Evolutionary conservation across 2,888 invertebrate genomes (phyloP).

Genomic region (Phragmatobia fuliginosa): DNA sequence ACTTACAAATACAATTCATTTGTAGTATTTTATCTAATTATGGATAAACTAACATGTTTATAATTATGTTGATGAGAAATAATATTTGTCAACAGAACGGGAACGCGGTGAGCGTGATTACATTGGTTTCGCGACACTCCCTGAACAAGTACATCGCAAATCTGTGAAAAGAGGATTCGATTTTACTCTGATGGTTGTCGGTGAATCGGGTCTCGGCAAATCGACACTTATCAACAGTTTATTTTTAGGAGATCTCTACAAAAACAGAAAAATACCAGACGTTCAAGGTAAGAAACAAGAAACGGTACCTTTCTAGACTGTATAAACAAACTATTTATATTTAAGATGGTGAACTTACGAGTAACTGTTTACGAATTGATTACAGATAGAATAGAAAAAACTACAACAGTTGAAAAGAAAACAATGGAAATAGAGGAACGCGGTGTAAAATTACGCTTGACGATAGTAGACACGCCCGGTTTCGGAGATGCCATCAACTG

Average conservation of each 20-base stretch:
- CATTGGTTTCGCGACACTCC: conserved; percentile 97
- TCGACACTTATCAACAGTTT: conserved; percentile 98
- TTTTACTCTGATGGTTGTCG: conserved; percentile 98
- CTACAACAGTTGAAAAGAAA: conserved; percentile 91
- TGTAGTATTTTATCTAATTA: neutral
- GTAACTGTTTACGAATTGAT: conserved; percentile 36
- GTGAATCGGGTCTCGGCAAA: conserved; percentile 97
- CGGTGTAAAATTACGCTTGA: conserved; percentile 95
- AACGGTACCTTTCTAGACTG: neutral
- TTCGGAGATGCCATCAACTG: conserved; percentile 97
- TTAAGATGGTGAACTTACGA: neutral
- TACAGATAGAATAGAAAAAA: conserved; percentile 89
- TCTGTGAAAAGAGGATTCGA: conserved; percentile 98
- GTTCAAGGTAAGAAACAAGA: conserved; percentile 86
- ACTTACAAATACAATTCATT: neutral
- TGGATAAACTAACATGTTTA: neutral
- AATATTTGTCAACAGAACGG: conserved; percentile 69
- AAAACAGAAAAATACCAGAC: conserved; percentile 91
- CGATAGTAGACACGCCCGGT: conserved; percentile 98
- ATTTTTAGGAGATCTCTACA: conserved; percentile 97
- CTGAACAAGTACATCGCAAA: conserved; percentile 98
- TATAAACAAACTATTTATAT: conserved; percentile 14
- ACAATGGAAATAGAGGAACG: conserved; percentile 98
- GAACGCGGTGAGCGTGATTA: conserved; percentile 91
- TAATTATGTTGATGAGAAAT: neutral